Conservation (phyloP, 30 jellyfish, hydroid and myxozoan genomes). For the Aurelia aurita region DNA sequence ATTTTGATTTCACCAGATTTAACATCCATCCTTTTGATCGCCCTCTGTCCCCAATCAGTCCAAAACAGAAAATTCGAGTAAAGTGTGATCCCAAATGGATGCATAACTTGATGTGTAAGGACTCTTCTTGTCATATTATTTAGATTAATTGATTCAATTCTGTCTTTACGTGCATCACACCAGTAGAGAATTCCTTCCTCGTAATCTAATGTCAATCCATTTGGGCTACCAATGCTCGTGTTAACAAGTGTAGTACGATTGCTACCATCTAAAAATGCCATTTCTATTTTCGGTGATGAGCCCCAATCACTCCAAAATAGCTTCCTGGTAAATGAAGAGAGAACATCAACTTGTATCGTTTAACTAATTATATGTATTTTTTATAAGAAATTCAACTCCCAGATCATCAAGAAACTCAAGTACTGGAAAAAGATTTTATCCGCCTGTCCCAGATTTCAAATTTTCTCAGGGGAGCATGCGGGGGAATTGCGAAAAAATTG, state of each 20-base stretch:
- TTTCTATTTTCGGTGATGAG: slow-evolving; percentile 74
- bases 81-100: slow-evolving; percentile 88
- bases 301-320: slow-evolving; percentile 99
- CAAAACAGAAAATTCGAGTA: slow-evolving; percentile 59
- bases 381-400: no score
- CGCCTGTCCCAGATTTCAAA: no score
- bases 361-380: no score
- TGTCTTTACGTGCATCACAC: slow-evolving; percentile 94
- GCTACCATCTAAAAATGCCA: slow-evolving; percentile 79
- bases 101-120: slow-evolving; percentile 36
- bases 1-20: slow-evolving; percentile 24
- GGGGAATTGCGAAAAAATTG: no score
- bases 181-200: slow-evolving; percentile 74
- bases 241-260: slow-evolving; percentile 62
- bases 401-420: no score
- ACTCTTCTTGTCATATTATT: slow-evolving; percentile 58
- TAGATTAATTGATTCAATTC: slow-evolving; percentile 64
- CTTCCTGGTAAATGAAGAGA: slow-evolving; percentile 42
- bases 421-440: no score
- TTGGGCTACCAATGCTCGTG: slow-evolving; percentile 75
- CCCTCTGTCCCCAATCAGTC: slow-evolving; percentile 94
- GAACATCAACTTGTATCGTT: no score
- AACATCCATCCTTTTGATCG: slow-evolving; percentile 57
- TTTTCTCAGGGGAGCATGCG: no score
- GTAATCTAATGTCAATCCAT: slow-evolving; percentile 84